Conservation (phyloP, 1,140 invertebrate genomes). For the Calycopis cecrops region DNA sequence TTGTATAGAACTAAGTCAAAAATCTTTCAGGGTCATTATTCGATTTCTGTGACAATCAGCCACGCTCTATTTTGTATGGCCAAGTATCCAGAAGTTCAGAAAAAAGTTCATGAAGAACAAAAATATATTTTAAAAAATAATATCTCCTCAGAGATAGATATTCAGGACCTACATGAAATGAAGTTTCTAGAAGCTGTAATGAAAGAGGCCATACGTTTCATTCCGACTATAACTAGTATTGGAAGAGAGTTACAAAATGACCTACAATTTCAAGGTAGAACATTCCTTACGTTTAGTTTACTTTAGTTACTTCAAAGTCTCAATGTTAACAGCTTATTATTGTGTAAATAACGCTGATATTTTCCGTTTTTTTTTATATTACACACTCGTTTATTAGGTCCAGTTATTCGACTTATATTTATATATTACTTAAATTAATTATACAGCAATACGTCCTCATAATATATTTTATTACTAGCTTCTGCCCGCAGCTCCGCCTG, state of each 20-base stretch:
- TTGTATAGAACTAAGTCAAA: too few species aligned
- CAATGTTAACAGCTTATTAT: too few species aligned
- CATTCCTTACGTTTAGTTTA: too few species aligned
- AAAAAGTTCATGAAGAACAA: constrained; percentile 38
- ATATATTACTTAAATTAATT: too few species aligned
- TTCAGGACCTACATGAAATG: constrained; percentile 33
- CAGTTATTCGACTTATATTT: too few species aligned
- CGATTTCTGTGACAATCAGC: constrained; percentile 36
- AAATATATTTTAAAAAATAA: constrained; percentile 26
- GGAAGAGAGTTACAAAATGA: constrained; percentile 33
- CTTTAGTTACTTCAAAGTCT: too few species aligned
- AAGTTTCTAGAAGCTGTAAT: constrained; percentile 40
- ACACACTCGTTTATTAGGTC: too few species aligned
- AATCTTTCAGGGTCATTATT: constrained; percentile 35
- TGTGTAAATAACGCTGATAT: too few species aligned
- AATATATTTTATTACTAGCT: too few species aligned
- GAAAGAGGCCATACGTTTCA: constrained; percentile 35
- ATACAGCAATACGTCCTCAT: too few species aligned
- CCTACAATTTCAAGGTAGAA: constrained; percentile 27
- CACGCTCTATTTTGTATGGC: constrained; percentile 36
- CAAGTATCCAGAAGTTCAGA: constrained; percentile 35
- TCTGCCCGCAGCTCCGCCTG: too few species aligned
- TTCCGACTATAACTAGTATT: constrained; percentile 38
- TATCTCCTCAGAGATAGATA: constrained; percentile 28
- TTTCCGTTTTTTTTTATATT: too few species aligned